Evolutionary conservation across 2,113 vertebrate genomes (phyloP), one percentile per base, ranked within the genome.

Genomic region (Eulemur rufifrons): DNA sequence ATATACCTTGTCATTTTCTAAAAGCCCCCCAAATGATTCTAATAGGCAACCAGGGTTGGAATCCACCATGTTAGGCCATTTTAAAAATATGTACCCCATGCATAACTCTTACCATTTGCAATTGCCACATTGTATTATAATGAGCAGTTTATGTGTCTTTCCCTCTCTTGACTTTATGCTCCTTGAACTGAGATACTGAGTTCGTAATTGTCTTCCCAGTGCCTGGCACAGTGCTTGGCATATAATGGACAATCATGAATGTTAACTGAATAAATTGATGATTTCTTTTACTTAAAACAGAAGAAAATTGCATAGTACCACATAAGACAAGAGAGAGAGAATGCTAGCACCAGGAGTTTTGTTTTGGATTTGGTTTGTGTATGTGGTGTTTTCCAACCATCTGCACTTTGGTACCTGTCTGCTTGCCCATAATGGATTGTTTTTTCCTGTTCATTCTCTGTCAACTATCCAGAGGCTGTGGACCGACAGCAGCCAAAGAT

Each of bases 201-300:
- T 74, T 84, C n/a, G n/a, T 29, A 81, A 34, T 45, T 89, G 17
- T 84, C 78, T 73, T 73, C 45, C 85, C 66, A 59, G 5, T 85
- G 18, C 37, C 83, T 80, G 34, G 25, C 47, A 64, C 18, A 64
- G 23, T 86, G 61, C 18, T 77, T 93, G 42, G 45, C 61, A 45
- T 20, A 6, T 73, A 74, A 27, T 59, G 29, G 59, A 23, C 6
- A 76, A 4, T 77, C 50, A 47, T 68, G 69, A 83, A 88, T 42
- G 27, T 73, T 91, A 71, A 27, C 42, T 66, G 32, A 81, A 39
- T 78, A 86, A 73, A 59, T 88, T 80, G 52, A 63, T 93, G 11
- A 15, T 81, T 96, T 90, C 42, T 91, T 97, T 90, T 74, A 86
- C 66, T 94, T 88, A 61, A 77, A 27, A 86, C 29, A 69, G 39